These are phyloP conservation scores for Lethenteron camtschaticum DNA, from an alignment of 2,113 vertebrate species.

Conservation along the genomic window DNA sequence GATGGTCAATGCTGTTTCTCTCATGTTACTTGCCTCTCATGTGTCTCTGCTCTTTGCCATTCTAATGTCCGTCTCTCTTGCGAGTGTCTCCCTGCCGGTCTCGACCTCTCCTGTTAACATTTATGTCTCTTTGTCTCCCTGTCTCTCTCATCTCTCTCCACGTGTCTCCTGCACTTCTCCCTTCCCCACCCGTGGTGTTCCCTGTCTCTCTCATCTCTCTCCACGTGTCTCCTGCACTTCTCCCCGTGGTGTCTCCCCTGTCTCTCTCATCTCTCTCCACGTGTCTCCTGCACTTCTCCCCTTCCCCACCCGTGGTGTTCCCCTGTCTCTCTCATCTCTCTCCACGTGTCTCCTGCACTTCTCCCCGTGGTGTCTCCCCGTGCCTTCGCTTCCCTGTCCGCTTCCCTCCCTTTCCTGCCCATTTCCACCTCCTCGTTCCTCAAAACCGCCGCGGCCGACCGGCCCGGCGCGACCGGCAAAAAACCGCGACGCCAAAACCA, in stretches of 20 bases:
- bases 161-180: not conserved
- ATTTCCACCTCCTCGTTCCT: too few species aligned
- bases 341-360: not conserved
- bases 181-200: not conserved
- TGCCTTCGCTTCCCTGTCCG: not conserved
- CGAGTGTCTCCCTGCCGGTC: not conserved
- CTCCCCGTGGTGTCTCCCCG: not conserved
- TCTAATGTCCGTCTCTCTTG: not conserved
- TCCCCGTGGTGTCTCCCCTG: not conserved
- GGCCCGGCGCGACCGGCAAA: too few species aligned
- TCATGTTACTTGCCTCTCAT: not conserved
- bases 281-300: not conserved
- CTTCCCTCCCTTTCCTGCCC: too few species aligned
- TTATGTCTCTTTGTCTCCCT: not conserved
- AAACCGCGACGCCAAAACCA: too few species aligned
- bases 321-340: not conserved
- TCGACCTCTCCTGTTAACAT: not conserved
- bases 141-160: not conserved
- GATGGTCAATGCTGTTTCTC: not conserved
- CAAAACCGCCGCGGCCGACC: too few species aligned
- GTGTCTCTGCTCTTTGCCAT: not conserved
- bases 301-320: not conserved
- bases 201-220: not conserved
- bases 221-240: not conserved
- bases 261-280: constrained; percentile 1